phyloP scores from a whole-genome alignment of 1,140 invertebrate species.

The Habropoda laboriosa region DNA sequence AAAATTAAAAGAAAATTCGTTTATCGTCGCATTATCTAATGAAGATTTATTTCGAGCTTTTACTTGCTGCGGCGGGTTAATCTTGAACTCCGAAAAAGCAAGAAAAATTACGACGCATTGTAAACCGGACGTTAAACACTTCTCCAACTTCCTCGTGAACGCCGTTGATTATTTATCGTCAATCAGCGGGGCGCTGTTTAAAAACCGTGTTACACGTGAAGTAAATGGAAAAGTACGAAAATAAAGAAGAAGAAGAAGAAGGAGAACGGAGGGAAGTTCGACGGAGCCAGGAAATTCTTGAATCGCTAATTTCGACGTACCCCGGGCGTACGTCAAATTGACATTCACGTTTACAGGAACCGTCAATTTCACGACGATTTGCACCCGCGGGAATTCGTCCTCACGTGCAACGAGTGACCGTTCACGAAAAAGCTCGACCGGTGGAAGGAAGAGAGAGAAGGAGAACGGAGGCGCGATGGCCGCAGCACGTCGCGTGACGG shows the following conservation, averaged over 20 bases:
- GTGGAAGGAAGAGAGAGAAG: slow-evolving; percentile 5
- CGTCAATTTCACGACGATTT: slow-evolving; percentile 61
- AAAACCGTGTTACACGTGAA: too few relatives aligned
- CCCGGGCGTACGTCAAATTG: slow-evolving; percentile 24
- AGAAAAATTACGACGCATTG: too few relatives aligned
- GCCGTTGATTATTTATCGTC: neutral
- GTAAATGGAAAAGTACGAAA: neutral
- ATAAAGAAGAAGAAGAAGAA: neutral
- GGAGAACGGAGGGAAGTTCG: neutral
- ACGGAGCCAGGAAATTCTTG: slow-evolving; percentile 10
- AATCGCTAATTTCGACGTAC: slow-evolving; percentile 23
- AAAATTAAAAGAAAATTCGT: slow-evolving; percentile 53
- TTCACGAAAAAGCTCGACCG: slow-evolving; percentile 50
- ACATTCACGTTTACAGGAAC: slow-evolving; percentile 34
- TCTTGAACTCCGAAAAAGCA: too few relatives aligned
- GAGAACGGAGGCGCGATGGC: slow-evolving; percentile 22
- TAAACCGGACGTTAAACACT: too few relatives aligned
- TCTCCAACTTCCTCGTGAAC: too few relatives aligned
- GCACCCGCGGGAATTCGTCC: slow-evolving; percentile 62
- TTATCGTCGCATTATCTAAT: slow-evolving; percentile 65
- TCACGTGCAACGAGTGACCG: slow-evolving; percentile 61
- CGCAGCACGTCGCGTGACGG: slow-evolving; percentile 63
- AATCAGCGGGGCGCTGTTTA: too few relatives aligned
- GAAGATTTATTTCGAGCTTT: slow-evolving; percentile 62
- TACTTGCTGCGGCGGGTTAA: slow-evolving; percentile 56